A percentile compares a stretch with the other conserved stretches of the same genome.
Conservation (phyloP, 2,113 vertebrate genomes). For the Rhinichthys klamathensis region DNA sequence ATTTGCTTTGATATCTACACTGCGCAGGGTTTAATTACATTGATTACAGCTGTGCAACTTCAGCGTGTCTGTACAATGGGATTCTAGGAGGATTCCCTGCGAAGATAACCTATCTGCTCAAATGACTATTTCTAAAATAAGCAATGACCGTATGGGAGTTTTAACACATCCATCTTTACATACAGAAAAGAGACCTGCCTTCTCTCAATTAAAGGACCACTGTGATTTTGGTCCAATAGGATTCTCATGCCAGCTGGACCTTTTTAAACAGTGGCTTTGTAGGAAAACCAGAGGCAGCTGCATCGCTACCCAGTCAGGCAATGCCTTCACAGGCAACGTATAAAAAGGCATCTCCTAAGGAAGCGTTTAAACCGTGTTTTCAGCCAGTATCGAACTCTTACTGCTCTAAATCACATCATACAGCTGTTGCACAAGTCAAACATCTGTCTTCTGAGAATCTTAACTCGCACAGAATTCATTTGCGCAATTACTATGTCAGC, state of each 20-base stretch:
- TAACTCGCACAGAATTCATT: constrained; percentile 28
- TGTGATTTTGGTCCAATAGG: neutral
- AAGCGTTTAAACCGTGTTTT: neutral
- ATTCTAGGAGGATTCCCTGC: neutral
- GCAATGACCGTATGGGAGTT: neutral
- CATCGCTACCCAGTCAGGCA: neutral
- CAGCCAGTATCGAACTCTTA: neutral
- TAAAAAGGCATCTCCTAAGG: neutral
- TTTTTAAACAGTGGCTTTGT: constrained; percentile 20
- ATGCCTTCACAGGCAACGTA: neutral
- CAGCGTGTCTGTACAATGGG: constrained; percentile 28
- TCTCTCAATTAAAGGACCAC: neutral
- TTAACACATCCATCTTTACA: neutral
- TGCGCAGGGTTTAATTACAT: constrained; percentile 38
- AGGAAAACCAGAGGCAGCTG: neutral
- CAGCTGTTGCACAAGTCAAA: constrained; percentile 45
- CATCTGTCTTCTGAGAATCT: constrained; percentile 32
- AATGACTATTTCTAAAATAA: constrained; percentile 19
- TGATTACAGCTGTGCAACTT: constrained; percentile 44
- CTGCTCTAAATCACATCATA: neutral
- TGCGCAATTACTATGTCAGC: constrained; percentile 43
- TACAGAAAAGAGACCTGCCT: neutral
- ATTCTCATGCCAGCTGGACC: constrained; percentile 2
- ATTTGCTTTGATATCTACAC: constrained; percentile 50
- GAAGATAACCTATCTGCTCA: neutral